These are phyloP conservation scores for Stratiolaelaps scimitus DNA, from an alignment of 1,140 invertebrate species.

Conservation along the genomic window DNA sequence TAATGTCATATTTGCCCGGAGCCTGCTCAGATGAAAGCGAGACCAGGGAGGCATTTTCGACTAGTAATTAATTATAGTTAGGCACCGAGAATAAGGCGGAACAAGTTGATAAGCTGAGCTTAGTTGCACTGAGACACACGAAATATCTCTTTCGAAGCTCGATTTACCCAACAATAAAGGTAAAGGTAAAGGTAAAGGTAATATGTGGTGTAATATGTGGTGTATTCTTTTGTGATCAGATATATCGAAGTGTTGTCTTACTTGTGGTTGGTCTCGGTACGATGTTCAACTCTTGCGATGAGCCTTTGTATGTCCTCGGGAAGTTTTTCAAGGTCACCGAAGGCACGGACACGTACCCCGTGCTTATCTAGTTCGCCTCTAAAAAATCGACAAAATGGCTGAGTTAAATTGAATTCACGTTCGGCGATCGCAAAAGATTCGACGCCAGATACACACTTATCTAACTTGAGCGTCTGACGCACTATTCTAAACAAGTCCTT, in stretches of 20 bases:
- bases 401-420: too few species aligned
- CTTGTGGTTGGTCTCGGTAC: neutral
- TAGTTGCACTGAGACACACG: neutral
- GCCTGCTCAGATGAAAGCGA: neutral
- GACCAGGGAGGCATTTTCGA: neutral
- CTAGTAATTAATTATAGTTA: neutral
- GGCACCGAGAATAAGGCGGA: neutral
- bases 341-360: neutral
- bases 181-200: too few species aligned
- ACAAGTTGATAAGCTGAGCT: neutral
- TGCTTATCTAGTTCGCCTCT: neutral
- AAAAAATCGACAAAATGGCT: too few species aligned
- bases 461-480: too few species aligned
- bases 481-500: too few species aligned
- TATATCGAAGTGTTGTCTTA: neutral
- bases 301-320: constrained; percentile 1
- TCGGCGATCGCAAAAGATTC: too few species aligned
- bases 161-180: neutral
- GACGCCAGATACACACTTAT: too few species aligned
- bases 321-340: constrained; percentile 4
- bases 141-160: neutral
- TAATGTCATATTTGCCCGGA: neutral
- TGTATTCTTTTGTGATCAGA: too few species aligned
- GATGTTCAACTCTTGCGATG: neutral
- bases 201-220: too few species aligned